Evolutionary conservation across 2,888 invertebrate species (phyloP).

Genomic region (Acleris emargana): DNA sequence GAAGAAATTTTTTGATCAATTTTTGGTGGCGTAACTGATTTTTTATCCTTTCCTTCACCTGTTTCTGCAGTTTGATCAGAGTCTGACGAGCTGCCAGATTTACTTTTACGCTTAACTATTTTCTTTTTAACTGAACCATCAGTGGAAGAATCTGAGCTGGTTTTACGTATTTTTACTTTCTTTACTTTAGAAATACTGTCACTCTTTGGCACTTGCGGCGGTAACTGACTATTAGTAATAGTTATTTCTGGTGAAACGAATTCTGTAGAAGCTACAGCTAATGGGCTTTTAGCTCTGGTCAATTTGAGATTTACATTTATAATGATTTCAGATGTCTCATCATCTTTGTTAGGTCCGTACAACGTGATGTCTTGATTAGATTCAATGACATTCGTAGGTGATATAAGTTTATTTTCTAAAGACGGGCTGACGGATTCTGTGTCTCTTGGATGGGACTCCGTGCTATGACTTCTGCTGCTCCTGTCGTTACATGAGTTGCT

Average conservation of each 20-base stretch:
- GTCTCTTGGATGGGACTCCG: constrained; percentile 63
- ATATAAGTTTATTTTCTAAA: constrained; percentile 46
- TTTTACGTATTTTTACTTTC: constrained; percentile 69
- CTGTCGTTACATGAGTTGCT: constrained; percentile 60
- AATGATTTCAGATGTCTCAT: constrained; percentile 71
- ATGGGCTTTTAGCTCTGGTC: constrained; percentile 67
- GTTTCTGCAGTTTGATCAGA: constrained; percentile 67
- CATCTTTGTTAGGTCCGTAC: constrained; percentile 68
- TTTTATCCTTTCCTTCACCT: constrained; percentile 46
- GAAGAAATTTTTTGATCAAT: constrained; percentile 54
- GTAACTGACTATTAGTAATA: constrained; percentile 73
- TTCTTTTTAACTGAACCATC: constrained; percentile 71
- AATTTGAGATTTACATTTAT: constrained; percentile 78
- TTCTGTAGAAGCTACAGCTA: constrained; percentile 53
- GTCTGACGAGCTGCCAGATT: constrained; percentile 75
- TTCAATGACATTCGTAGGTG: constrained; percentile 41
- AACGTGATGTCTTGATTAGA: constrained; percentile 58
- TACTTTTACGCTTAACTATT: constrained; percentile 69
- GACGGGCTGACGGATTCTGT: constrained; percentile 48
- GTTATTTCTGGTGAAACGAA: constrained; percentile 72
- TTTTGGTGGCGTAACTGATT: constrained; percentile 52
- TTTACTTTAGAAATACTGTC: constrained; percentile 65
- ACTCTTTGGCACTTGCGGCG: constrained; percentile 77
- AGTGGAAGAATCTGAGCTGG: constrained; percentile 68
- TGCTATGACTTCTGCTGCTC: constrained; percentile 69